Evolutionary conservation across 2,797 vertebrate genomes (phyloP).

Genomic region (Zalophus californianus): DNA sequence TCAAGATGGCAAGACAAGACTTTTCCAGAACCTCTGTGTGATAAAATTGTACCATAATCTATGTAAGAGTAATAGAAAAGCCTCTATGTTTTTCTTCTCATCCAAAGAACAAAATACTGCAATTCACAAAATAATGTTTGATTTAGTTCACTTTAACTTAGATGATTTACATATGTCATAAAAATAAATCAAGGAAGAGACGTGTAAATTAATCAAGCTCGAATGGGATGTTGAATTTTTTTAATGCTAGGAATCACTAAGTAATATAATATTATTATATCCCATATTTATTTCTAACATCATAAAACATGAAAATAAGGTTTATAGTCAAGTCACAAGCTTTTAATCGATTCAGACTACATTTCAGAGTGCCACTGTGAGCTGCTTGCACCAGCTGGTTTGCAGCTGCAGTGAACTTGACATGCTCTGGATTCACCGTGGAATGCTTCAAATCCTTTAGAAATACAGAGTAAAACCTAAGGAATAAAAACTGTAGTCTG

Average conservation of each 20-base stretch:
- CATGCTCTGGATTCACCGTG: not conserved
- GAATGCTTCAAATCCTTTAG: not conserved
- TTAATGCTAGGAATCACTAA: not conserved
- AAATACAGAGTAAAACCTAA: not conserved
- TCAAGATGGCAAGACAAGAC: not conserved
- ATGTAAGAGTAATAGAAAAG: not conserved
- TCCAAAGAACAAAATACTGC: not conserved
- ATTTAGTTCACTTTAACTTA: not conserved
- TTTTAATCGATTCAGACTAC: not conserved
- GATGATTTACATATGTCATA: not conserved
- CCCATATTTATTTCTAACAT: not conserved
- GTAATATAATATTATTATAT: not conserved
- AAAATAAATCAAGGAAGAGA: not conserved
- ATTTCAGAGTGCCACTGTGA: not conserved
- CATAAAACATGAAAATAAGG: not conserved
- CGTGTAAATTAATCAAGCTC: not conserved
- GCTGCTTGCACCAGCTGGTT: slow-evolving; percentile 46
- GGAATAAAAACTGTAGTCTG: not conserved
- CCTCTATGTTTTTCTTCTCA: not conserved
- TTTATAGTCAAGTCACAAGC: slow-evolving; percentile 19
- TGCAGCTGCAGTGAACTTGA: slow-evolving; percentile 50
- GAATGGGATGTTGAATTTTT: not conserved
- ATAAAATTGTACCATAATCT: not conserved
- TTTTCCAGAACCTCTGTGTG: not conserved
- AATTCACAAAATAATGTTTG: not conserved